phyloP scores from a whole-genome alignment of 2,113 vertebrate species.

The Todiramphus chloris region DNA sequence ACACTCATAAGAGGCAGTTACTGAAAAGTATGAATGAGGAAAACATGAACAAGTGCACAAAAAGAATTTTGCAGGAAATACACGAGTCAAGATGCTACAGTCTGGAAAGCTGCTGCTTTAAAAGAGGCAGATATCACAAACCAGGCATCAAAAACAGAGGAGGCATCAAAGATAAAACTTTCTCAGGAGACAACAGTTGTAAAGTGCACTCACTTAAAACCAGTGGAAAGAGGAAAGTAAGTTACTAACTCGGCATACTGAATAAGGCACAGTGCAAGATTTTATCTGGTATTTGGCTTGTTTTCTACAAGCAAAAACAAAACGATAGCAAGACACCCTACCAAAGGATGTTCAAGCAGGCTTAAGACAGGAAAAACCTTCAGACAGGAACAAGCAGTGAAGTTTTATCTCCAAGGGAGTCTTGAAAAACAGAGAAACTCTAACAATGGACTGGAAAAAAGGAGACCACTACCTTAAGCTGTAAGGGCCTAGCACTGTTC shows the following conservation, averaged over 20 bases:
- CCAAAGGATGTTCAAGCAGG: neutral
- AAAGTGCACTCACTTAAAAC: neutral
- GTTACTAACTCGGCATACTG: neutral
- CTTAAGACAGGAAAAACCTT: neutral
- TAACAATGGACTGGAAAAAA: neutral
- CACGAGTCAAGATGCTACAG: neutral
- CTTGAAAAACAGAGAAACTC: neutral
- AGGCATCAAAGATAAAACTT: neutral
- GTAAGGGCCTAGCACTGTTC: neutral
- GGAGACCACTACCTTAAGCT: neutral
- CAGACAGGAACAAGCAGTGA: neutral
- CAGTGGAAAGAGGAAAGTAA: neutral
- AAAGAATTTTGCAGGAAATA: neutral
- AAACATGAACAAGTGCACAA: neutral
- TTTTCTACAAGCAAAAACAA: neutral
- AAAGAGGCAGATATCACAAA: neutral
- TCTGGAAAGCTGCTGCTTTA: neutral
- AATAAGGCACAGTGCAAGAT: neutral
- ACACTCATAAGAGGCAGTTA: neutral
- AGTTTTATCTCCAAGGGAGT: neutral
- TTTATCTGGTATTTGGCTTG: neutral
- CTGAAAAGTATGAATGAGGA: neutral
- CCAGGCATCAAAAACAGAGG: fast-evolving
- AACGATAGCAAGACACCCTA: neutral
- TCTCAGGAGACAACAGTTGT: neutral